A percentile compares a stretch with the other conserved stretches of the same genome.
Conservation (phyloP, 1,140 invertebrate species). For the Eurosta solidaginis region DNA sequence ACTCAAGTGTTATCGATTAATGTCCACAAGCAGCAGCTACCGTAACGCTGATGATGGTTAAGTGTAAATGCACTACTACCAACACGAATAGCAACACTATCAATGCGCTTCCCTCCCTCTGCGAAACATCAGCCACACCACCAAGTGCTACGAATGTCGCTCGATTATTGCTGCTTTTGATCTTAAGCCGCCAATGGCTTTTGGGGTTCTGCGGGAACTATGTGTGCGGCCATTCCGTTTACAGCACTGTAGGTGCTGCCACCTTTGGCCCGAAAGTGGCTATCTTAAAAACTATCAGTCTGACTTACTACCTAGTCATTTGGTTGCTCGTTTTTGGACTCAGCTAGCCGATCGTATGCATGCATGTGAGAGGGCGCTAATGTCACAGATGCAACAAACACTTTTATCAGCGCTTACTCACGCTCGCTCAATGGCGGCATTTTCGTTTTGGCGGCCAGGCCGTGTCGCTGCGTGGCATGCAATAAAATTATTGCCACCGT, state of each 20-base stretch:
- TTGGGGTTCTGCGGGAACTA: background rate
- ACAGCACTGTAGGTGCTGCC: background rate
- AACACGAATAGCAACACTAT: too few relatives aligned
- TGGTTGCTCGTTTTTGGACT: background rate
- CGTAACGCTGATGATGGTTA: conserved; percentile 48
- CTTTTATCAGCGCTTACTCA: conserved; percentile 48
- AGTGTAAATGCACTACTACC: too few relatives aligned
- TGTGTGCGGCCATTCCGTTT: background rate
- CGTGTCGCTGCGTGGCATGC: background rate
- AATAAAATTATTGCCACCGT: background rate
- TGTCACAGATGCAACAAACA: conserved; percentile 57
- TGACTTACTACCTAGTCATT: background rate
- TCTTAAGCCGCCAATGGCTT: background rate
- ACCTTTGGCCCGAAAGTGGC: too few relatives aligned
- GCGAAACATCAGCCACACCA: background rate
- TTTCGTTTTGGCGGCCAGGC: background rate
- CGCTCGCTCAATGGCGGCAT: background rate
- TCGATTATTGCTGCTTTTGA: conserved; percentile 17
- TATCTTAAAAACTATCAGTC: conserved; percentile 15
- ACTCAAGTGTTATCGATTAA: conserved; percentile 61
- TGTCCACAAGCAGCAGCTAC: conserved; percentile 60
- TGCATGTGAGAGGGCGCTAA: conserved; percentile 50
- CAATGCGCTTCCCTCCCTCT: too few relatives aligned
- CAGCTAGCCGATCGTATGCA: background rate
- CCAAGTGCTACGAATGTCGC: conserved; percentile 56